Percentiles rank a stretch among this genome's conserved stretches.
Evolutionary conservation across 2,797 vertebrate genomes (phyloP).

Genomic region (Astyanax mexicanus): DNA sequence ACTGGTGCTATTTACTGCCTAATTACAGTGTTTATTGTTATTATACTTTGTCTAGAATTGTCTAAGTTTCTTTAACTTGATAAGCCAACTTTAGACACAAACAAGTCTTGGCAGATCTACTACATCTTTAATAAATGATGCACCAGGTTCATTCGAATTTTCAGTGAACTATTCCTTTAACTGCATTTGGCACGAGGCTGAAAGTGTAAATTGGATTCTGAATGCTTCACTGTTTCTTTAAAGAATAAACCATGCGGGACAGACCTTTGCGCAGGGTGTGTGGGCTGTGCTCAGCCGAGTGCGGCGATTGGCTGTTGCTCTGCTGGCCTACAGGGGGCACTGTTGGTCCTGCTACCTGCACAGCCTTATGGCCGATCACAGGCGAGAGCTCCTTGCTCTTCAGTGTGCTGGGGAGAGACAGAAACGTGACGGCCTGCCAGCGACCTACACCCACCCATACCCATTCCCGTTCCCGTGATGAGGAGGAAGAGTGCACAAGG

Average conservation of each 20-base stretch:
- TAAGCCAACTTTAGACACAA: too few species aligned
- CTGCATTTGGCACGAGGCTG: background rate
- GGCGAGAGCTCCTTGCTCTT: constrained; percentile 92
- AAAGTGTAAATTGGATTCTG: background rate
- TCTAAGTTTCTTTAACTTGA: too few species aligned
- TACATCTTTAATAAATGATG: too few species aligned
- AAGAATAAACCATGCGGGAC: constrained; percentile 4
- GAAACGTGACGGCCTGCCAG: constrained; percentile 59
- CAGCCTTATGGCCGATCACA: constrained; percentile 88
- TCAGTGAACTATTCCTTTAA: too few species aligned
- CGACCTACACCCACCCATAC: constrained; percentile 33
- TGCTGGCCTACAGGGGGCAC: constrained; percentile 78
- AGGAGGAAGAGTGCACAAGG: constrained; percentile 42
- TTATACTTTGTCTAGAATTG: too few species aligned
- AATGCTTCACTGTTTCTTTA: background rate
- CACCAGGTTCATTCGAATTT: too few species aligned
- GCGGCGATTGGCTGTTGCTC: constrained; percentile 78
- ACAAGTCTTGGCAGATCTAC: too few species aligned
- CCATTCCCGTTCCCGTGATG: constrained; percentile 32
- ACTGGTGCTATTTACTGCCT: too few species aligned
- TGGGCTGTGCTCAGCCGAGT: constrained; percentile 90
- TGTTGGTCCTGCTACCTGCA: constrained; percentile 81
- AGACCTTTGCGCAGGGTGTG: constrained; percentile 90
- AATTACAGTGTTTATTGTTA: too few species aligned
- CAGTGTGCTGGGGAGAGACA: constrained; percentile 79